phyloP scores from a whole-genome alignment of 1,140 invertebrate genomes.

The Dolichoris vasculosae region DNA sequence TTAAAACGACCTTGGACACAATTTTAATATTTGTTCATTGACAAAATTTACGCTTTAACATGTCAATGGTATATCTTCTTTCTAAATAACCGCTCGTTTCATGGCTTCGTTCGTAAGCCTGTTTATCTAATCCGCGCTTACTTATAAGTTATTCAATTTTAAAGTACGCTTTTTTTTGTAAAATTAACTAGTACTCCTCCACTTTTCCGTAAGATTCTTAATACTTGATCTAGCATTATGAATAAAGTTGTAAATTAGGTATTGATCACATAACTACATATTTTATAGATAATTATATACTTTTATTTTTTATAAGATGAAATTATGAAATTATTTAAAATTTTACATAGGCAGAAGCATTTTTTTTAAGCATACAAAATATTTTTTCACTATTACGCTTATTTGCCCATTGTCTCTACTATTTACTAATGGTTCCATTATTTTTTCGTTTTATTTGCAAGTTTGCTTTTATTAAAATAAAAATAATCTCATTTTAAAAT shows the following conservation, averaged over 20 bases:
- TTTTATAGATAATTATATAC: too few relatives aligned
- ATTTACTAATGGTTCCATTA: not conserved
- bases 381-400: not conserved
- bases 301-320: too few relatives aligned
- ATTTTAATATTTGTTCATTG: not conserved
- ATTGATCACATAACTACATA: too few relatives aligned
- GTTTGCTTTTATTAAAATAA: not conserved
- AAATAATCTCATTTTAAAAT: not conserved
- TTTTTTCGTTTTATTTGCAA: not conserved
- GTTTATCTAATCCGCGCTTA: not conserved
- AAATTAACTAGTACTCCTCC: not conserved
- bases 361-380: too few relatives aligned
- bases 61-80: not conserved
- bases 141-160: not conserved
- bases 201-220: too few relatives aligned
- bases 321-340: too few relatives aligned
- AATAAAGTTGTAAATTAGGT: too few relatives aligned
- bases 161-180: not conserved
- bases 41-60: not conserved
- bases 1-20: slow-evolving; percentile 11
- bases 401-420: not conserved
- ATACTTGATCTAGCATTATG: too few relatives aligned
- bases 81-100: not conserved
- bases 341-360: too few relatives aligned
- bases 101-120: not conserved